A percentile compares a stretch with the other conserved stretches of the same genome.
Conservation (phyloP, 1,140 invertebrate species). For the Matsumurasca onukii region DNA sequence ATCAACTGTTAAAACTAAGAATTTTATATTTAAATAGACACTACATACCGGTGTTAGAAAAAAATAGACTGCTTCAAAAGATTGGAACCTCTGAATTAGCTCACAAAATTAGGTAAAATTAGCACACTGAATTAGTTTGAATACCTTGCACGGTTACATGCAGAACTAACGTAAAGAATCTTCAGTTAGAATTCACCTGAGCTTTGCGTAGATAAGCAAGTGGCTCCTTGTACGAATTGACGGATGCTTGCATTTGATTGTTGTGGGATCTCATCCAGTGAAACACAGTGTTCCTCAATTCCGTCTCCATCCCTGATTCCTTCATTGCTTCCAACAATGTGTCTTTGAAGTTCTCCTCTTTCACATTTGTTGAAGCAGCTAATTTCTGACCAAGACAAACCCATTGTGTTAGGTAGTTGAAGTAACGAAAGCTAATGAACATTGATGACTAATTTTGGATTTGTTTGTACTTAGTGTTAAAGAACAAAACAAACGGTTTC, state of each 20-base stretch:
- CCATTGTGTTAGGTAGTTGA: too few species aligned
- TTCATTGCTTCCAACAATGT: constrained; percentile 71
- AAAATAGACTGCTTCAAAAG: too few species aligned
- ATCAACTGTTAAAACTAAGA: too few species aligned
- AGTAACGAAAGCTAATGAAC: constrained; percentile 31
- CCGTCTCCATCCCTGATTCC: constrained; percentile 71
- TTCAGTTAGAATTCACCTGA: constrained; percentile 55
- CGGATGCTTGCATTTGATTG: constrained; percentile 37
- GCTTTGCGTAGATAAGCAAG: constrained; percentile 73
- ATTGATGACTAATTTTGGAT: constrained; percentile 27
- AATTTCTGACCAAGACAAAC: too few species aligned
- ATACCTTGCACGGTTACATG: too few species aligned
- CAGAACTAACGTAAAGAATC: too few species aligned
- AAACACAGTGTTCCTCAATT: constrained; percentile 78
- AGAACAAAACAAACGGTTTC: neutral
- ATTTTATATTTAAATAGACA: too few species aligned
- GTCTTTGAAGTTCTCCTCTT: constrained; percentile 73
- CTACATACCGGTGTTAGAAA: too few species aligned
- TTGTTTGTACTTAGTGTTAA: constrained; percentile 13
- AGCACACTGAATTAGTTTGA: too few species aligned
- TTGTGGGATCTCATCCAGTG: constrained; percentile 66
- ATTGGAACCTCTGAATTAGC: too few species aligned
- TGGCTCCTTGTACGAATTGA: constrained; percentile 49
- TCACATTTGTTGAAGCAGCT: constrained; percentile 68
- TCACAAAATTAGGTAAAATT: too few species aligned